Evolutionary conservation across 2,888 invertebrate genomes (phyloP), one percentile per base, ranked within the genome.

Genomic region (Dioctria linearis): DNA sequence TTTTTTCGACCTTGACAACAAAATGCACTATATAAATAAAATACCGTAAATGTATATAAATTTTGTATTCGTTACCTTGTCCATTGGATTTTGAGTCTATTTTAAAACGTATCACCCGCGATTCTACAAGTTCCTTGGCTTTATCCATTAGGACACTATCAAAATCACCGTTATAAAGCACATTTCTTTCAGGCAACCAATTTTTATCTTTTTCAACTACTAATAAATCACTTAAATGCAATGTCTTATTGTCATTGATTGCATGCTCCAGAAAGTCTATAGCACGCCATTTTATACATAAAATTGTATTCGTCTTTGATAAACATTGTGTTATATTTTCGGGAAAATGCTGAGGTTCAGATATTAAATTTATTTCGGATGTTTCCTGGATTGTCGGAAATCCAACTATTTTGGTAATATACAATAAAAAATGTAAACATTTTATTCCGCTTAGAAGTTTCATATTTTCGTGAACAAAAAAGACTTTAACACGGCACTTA

Each of bases 1-100:
- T 90, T 88, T 87, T 90, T 91, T 83, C 92, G 90, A 84, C 91
- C 92, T 91, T 57, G 43, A 63, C 39, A 63, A 63, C 9, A 46
- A 40, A 39, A 40, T 9, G n/a, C n/a, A 37, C 46, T 78, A 59
- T 75, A 43, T 75, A 25, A 43, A 61, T n/a, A 5, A 59, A 76
- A 42, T 37, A 5, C 13, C 40, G 13, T 39, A 39, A 40, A 9
- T 78, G 37, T 46, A 4, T 39, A 51, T 43, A 51, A 6, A 43
- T 66, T 9, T n/a, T 65, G 39, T 54, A 9, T 13, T 63, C 71
- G 59, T 73, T 78, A 83, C 85, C 84, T 85, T 84, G 82, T 61
- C 85, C 87, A 69, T 86, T 83, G 51, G 87, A 84, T 39, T 86
- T 85, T 51, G 85, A 84, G 5, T 86, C 85, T 51, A 90, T 83